Conservation (phyloP, 2,888 invertebrate genomes). For the Parnassius smintheus region DNA sequence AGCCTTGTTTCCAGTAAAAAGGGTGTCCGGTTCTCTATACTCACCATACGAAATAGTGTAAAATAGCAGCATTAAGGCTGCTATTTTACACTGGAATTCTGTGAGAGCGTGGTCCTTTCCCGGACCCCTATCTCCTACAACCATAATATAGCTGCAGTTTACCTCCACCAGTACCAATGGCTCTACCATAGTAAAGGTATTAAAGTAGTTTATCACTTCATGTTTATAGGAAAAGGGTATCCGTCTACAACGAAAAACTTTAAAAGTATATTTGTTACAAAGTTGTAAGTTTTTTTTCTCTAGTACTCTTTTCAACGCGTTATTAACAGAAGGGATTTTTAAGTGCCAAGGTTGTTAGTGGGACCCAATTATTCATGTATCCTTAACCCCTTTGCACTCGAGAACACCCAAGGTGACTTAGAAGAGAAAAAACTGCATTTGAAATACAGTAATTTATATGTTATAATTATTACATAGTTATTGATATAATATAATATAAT, state of each 20-base stretch:
- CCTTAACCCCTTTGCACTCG: conserved; percentile 16
- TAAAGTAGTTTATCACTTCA: neutral
- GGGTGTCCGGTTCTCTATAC: too few species aligned
- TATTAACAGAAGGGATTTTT: conserved; percentile 16
- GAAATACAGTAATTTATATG: conserved; percentile 2
- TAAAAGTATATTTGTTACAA: neutral
- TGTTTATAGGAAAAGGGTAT: neutral
- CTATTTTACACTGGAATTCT: too few species aligned
- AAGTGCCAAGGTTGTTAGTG: conserved; percentile 18
- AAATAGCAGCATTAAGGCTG: too few species aligned
- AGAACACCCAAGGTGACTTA: conserved; percentile 10
- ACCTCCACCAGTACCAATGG: too few species aligned
- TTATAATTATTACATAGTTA: neutral
- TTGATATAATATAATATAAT: too few species aligned
- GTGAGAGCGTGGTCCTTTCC: too few species aligned
- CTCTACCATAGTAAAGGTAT: too few species aligned
- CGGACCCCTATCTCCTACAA: too few species aligned
- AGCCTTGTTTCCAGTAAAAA: too few species aligned
- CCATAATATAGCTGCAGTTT: too few species aligned
- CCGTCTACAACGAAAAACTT: neutral
- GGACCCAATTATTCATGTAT: conserved; percentile 12
- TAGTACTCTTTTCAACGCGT: neutral
- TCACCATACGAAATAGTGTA: too few species aligned
- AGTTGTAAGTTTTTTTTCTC: conserved; percentile 9
- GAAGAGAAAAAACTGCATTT: conserved; percentile 8